Evolutionary conservation across 1,140 invertebrate genomes (phyloP).

Genomic region (Belonocnema kinseyi): DNA sequence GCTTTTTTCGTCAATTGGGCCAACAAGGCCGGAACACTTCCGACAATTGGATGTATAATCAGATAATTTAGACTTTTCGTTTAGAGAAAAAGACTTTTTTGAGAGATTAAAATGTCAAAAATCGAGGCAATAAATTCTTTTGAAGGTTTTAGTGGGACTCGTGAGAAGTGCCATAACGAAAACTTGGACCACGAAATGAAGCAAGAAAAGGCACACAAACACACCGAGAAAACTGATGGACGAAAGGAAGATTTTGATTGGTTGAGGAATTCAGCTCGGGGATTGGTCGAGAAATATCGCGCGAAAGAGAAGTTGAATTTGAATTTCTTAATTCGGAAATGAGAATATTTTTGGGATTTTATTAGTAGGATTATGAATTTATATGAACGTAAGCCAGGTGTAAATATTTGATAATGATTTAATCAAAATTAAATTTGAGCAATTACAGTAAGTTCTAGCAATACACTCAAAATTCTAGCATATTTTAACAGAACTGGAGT

Average conservation of each 20-base stretch:
- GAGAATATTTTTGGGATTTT: no score
- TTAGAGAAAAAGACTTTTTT: background rate
- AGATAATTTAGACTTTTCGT: no score
- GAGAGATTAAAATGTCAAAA: background rate
- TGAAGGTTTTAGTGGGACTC: slow-evolving; percentile 11
- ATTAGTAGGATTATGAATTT: no score
- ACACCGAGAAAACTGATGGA: background rate
- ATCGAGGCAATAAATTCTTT: background rate
- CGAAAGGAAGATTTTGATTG: background rate
- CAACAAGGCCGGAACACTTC: no score
- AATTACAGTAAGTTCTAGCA: no score
- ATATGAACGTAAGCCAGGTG: no score
- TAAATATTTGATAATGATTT: no score
- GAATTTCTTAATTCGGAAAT: background rate
- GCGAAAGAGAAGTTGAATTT: background rate
- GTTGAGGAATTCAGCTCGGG: background rate
- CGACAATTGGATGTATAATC: no score
- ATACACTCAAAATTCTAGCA: no score
- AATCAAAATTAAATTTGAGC: no score
- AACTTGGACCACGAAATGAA: slow-evolving; percentile 18
- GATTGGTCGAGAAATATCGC: background rate
- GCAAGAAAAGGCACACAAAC: background rate
- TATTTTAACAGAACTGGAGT: no score
- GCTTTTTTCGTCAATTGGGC: no score
- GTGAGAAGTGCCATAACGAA: slow-evolving; percentile 14